phyloP scores from a whole-genome alignment of 2,888 invertebrate genomes.

The Drosophila demipolita region DNA sequence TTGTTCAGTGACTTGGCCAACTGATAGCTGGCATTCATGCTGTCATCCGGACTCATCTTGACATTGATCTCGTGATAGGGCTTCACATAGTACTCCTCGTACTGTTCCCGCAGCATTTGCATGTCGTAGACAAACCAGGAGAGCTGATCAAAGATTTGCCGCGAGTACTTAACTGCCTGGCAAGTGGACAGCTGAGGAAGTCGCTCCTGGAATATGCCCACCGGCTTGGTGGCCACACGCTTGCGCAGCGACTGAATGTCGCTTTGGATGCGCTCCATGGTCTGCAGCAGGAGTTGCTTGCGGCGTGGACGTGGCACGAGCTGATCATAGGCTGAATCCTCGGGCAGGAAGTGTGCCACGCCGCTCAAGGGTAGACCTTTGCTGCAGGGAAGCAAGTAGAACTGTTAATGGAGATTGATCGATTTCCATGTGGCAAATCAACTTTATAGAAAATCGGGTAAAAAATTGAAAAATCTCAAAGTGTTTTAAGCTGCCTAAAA shows the following conservation, averaged over 20 bases:
- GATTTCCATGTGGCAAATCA: background rate
- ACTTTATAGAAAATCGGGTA: background rate
- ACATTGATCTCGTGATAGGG: slow-evolving; percentile 72
- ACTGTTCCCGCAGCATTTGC: slow-evolving; percentile 74
- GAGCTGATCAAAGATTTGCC: slow-evolving; percentile 76
- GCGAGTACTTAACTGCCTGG: slow-evolving; percentile 56
- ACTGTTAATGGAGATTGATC: background rate
- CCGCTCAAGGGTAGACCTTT: slow-evolving; percentile 67
- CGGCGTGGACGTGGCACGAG: slow-evolving; percentile 72
- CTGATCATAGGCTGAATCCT: slow-evolving; percentile 69
- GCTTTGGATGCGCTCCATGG: slow-evolving; percentile 57
- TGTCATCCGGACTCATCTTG: slow-evolving; percentile 40
- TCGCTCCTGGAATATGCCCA: slow-evolving; percentile 75
- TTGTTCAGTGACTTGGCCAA: slow-evolving; percentile 57
- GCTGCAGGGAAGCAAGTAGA: slow-evolving; percentile 25
- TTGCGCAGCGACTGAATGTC: slow-evolving; percentile 67
- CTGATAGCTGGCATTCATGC: slow-evolving; percentile 38
- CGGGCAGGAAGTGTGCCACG: slow-evolving; percentile 79
- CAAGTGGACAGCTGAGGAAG: slow-evolving; percentile 78
- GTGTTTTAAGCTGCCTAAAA: background rate
- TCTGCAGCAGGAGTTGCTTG: slow-evolving; percentile 48
- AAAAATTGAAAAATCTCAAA: background rate
- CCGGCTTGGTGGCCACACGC: slow-evolving; percentile 57
- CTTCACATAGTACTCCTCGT: slow-evolving; percentile 66
- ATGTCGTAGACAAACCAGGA: slow-evolving; percentile 79